Evolutionary conservation across 1,140 invertebrate genomes (phyloP).

Genomic region (Drosophila melanogaster): Release_6_plus_ISO1_MT NT_033777.3:26740501-26741000

Average conservation of each 20-base stretch:
- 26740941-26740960: background rate
- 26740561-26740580: conserved; percentile 8
- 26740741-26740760: too few relatives aligned
- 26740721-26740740: conserved; percentile 18
- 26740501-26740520: background rate
- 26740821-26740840: conserved; percentile 74
- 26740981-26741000: conserved; percentile 42
- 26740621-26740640: conserved; percentile 73
- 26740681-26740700: conserved; percentile 41
- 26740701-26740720: conserved; percentile 30
- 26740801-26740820: background rate
- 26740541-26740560: background rate
- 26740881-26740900: conserved; percentile 65
- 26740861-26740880: conserved; percentile 78
- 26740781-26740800: background rate
- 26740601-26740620: conserved; percentile 80
- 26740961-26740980: background rate
- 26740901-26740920: conserved; percentile 80
- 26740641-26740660: conserved; percentile 80
- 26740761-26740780: conserved; percentile 8
- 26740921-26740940: conserved; percentile 74
- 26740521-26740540: background rate
- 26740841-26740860: conserved; percentile 81
- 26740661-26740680: conserved; percentile 82
- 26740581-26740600: conserved; percentile 53